Base-by-base conservation (phyloP, 2,888 invertebrate genomes). In the Ormyrus labotus region DNA sequence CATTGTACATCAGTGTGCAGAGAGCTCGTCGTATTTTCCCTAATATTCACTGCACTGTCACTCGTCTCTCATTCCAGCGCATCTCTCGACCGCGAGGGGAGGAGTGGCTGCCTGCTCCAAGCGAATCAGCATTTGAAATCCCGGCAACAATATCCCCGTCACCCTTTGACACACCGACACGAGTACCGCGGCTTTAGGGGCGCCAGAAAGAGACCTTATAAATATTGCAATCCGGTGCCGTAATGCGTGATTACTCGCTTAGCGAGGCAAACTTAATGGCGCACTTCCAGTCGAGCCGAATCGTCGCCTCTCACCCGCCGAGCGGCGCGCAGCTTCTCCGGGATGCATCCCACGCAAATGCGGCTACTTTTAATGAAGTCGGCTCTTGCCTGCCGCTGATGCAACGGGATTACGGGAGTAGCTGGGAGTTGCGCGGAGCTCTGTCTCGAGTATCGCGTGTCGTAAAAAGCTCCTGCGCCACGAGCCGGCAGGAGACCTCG, bases 331-430 rank as follows among this genome's bases (percentile, higher is more conserved):
- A 19, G 19, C 19, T 19, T 19, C 1, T 61, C 10, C 11, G 0
- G 6, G 50, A 58, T 13, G 61, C 50, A 58, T 13, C 34, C 57
- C 8, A 58, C 58, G 58, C 50, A 58, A 65, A 67, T 50, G 58
- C n/a, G 50, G 34, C 11, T 47, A 58, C 8, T 65, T 74, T 74
- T 67, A 74, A 74, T 65, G 74, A 74, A 65, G 58, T 74, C 58
- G 65, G 19, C 51, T 45, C 5, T n/a, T 13, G 50, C 61, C 13
- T 47, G 8, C 34, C 13, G 19, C 47, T 60, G 58, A 58, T 73
- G 48, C 55, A 13, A 55, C 9, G 11, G 64, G 48, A 73, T 64
- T 64, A 64, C 13, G 55, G 55, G 10, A 68, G 53, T 58, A 47
- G 69, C 1, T 58, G 47, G 19, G 69, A 58, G 55, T 57, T 13